Evolutionary conservation across 2,888 invertebrate species (phyloP).

Genomic region (Eupithecia dodoneata): DNA sequence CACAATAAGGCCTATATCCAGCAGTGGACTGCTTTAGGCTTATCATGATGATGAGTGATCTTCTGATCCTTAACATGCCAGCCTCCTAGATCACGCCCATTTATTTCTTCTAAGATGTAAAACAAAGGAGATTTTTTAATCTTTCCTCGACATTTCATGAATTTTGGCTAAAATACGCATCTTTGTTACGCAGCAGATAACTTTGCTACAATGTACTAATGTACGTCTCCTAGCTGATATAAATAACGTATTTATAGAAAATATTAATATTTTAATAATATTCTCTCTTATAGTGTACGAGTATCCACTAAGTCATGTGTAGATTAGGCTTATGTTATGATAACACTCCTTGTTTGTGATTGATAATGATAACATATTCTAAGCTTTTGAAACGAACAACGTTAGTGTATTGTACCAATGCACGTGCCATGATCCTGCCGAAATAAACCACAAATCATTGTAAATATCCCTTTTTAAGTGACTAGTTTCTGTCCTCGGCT

Average conservation of each 20-base stretch:
- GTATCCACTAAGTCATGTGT: not conserved
- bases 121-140: not conserved
- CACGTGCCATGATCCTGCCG: not conserved
- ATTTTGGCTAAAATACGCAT: not conserved
- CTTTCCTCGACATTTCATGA: not conserved
- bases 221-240: slow-evolving; percentile 11
- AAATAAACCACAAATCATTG: not conserved
- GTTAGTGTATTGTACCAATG: not conserved
- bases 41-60: no score
- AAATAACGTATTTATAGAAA: slow-evolving; percentile 19
- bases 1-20: no score
- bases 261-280: slow-evolving; percentile 13
- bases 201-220: not conserved
- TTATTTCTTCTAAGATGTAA: no score
- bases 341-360: not conserved
- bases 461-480: not conserved
- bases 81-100: no score
- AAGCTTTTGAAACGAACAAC: not conserved
- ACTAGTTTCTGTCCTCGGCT: no score
- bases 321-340: not conserved
- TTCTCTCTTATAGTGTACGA: not conserved
- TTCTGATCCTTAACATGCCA: no score
- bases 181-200: not conserved
- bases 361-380: not conserved
- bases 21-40: no score